Evolutionary conservation across 2,797 vertebrate species (phyloP).

Genomic region (Sorex maritimensis): DNA sequence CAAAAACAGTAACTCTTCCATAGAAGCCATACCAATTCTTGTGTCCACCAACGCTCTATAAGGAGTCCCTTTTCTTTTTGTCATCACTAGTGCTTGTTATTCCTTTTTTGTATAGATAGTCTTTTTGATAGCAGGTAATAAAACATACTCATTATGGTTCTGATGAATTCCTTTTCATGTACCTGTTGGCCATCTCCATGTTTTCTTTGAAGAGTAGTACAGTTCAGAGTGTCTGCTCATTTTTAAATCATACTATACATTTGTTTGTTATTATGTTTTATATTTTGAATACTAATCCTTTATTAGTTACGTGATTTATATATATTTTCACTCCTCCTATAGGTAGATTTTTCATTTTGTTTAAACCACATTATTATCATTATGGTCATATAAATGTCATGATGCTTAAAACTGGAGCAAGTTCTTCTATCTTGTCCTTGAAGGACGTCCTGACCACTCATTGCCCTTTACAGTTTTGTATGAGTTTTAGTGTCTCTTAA

Average conservation of each 20-base stretch:
- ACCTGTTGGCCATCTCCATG: too few relatives aligned
- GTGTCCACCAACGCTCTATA: not conserved
- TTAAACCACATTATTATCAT: too few relatives aligned
- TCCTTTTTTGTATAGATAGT: not conserved
- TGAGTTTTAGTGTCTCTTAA: slow-evolving; percentile 67
- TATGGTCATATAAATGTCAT: not conserved
- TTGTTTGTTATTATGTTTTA: not conserved
- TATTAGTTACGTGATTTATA: not conserved
- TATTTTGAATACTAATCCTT: not conserved
- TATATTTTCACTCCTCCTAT: not conserved
- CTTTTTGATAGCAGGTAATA: not conserved
- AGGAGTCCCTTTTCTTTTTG: not conserved
- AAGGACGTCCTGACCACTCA: slow-evolving; percentile 58
- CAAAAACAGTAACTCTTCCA: not conserved
- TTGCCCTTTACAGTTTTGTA: slow-evolving; percentile 52
- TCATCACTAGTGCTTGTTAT: not conserved
- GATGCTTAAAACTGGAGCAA: slow-evolving; percentile 56
- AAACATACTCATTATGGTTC: too few relatives aligned
- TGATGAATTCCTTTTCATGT: too few relatives aligned
- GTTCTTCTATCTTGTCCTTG: slow-evolving; percentile 67
- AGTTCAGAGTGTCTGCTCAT: not conserved
- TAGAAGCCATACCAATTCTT: not conserved
- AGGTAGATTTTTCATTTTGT: too few relatives aligned
- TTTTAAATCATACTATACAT: not conserved
- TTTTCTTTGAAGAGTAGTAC: not conserved